Evolutionary conservation across 1,140 invertebrate species (phyloP).

Genomic region (Leptestheria dahalacensis): DNA sequence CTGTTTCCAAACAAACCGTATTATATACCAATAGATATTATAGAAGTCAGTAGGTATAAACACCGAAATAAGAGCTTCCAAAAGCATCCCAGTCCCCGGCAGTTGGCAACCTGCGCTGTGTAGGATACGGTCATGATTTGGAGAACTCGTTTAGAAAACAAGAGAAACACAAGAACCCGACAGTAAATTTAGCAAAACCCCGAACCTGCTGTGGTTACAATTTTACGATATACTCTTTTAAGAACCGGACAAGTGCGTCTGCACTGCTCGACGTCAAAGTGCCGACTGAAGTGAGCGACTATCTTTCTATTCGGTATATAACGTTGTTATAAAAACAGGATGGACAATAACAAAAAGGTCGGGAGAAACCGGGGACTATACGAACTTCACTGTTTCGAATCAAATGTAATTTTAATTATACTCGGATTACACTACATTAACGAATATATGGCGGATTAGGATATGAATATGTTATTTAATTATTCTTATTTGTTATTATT

Average conservation of each 20-base stretch:
- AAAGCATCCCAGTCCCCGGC: conserved; percentile 28
- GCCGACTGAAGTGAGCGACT: no score
- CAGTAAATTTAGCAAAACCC: no score
- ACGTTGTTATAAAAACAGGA: no score
- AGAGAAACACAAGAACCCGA: background rate
- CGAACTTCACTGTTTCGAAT: background rate
- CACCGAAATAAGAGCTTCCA: conserved; percentile 30
- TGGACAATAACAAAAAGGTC: no score
- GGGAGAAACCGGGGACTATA: no score
- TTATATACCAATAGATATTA: background rate
- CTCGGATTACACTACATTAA: background rate
- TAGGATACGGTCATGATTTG: conserved; percentile 30
- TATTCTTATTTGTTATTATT: background rate
- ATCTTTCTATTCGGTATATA: no score
- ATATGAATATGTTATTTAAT: no score
- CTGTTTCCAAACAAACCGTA: conserved; percentile 20
- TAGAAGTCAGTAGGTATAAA: conserved; percentile 26
- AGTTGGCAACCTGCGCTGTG: conserved; percentile 29
- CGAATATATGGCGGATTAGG: background rate
- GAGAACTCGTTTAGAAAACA: background rate
- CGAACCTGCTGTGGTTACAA: background rate
- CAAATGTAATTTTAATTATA: background rate
- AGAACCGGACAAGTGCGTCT: background rate
- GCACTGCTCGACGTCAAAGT: background rate
- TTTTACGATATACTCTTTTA: background rate